Evolutionary conservation across 2,888 invertebrate species (phyloP), one percentile per base, ranked within the genome.

Genomic region (Axea sp.): DNA sequence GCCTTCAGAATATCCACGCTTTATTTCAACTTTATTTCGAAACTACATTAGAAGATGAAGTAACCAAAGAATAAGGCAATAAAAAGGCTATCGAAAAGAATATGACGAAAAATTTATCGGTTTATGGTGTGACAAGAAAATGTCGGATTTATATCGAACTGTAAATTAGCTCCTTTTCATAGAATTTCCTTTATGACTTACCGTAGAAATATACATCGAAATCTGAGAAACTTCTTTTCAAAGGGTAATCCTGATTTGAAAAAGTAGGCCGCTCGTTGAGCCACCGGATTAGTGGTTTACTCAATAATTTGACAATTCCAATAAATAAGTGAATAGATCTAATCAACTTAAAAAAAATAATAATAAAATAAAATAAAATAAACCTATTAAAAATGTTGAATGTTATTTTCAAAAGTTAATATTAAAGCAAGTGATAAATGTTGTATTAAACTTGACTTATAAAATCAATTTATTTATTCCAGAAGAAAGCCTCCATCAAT

Each of bases 81-180:
- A 53, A 28, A 19, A 47, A 43, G 6, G 5, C 6, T 8, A 22
- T 15, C 1, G 15, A 19, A 8, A 45, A 30, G 9, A 28, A 30
- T 9, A 14, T 3, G 12, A 15, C 14, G 14, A 43, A 28, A 8
- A 37, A 19, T 17, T 17, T 19, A 39, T 22, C 39, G 39, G 22
- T 39, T 39, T 39, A 41, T 55, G 0, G 11, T 5, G 17, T 26
- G 51, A 51, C 51, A 51, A 51, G 4, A 49, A 33, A 35, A 14
- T 43, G 15, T 33, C 33, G 22, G 49, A 28, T 43, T 43, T 12
- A 28, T 8, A 14, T 5, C 15, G 33, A 4, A 12, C 35, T 53
- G 53, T 39, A 53, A 53, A 53, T 53, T 35, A 37, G 51, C 51
- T 26, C 11, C 51, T 51, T 37, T 51, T 51, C 37, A 35, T 5